Evolutionary conservation across 1,140 invertebrate species (phyloP), one percentile per base, ranked within the genome.

Genomic region (Macrocentrus cingulum): DNA sequence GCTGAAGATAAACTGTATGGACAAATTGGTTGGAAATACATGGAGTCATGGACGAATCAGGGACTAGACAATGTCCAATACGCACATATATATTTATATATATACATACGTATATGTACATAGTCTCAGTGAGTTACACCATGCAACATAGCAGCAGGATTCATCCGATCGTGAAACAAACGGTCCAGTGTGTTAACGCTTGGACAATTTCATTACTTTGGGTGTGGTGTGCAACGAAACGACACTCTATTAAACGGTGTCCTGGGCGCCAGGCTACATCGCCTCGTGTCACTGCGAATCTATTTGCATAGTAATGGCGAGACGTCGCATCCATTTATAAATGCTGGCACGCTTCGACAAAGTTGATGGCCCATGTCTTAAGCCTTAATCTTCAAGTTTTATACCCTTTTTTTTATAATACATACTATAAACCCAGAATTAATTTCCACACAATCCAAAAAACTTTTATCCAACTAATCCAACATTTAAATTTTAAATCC

Each of bases 281-380:
- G 70, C 70, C 51, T 67, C 64, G 68, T 70, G 68, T 75, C 69
- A 70, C 68, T 69, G 62, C 61, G 75, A 75, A 77, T 76, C 72
- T 75, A 77, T 77, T 76, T 77, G 75, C 75, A 77, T 77, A 75
- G 71, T 77, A 76, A 77, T 76, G 70, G 68, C 63, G 52, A 29
- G 25, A 42, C 52, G 64, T 66, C 65, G 68, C 66, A 62, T 57
- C 59, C 61, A 59, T 65, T 66, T 69, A 68, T 64, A 68, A 68
- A 66, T 68, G 53, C 15, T 16, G 48, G 56, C 56, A 42, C 41
- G 39, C 56, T 63, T 60, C 60, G 49, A 58, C 63, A 63, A 29
- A 29, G 25, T 9, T 29, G 25, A 29, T 29, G 25, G 25, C 25
- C 25, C 25, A 29, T 29, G 25, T 29, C 25, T 29, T 29, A 5